A percentile compares a stretch with the other conserved stretches of the same genome.
Evolutionary conservation across 2,888 invertebrate species (phyloP).

Genomic region (Syritta pipiens): DNA sequence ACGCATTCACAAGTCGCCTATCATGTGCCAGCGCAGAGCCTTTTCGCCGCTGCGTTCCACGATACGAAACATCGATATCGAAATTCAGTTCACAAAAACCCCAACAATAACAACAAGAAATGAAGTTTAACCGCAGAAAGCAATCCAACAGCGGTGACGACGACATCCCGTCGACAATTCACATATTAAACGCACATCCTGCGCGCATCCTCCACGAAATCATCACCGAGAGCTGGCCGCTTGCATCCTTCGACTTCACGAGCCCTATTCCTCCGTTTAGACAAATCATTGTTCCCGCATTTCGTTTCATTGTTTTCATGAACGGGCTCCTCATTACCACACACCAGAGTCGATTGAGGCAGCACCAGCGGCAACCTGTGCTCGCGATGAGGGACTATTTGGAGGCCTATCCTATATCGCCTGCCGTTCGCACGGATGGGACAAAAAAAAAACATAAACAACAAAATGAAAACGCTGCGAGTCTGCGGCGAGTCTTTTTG

Average conservation of each 20-base stretch:
- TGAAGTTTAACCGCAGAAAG: slow-evolving; percentile 70
- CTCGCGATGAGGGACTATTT: too few relatives aligned
- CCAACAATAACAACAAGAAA: slow-evolving; percentile 34
- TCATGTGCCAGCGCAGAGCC: slow-evolving; percentile 2
- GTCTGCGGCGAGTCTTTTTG: background rate
- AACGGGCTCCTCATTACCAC: slow-evolving; percentile 66
- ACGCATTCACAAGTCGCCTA: slow-evolving; percentile 53
- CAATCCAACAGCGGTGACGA: slow-evolving; percentile 63
- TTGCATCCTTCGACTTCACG: slow-evolving; percentile 31
- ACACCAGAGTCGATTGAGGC: too few relatives aligned
- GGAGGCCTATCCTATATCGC: slow-evolving; percentile 2
- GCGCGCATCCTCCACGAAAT: background rate
- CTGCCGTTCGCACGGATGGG: slow-evolving; percentile 44
- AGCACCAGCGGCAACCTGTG: slow-evolving; percentile 22
- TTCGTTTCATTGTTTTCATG: slow-evolving; percentile 59
- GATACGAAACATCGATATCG: slow-evolving; percentile 9
- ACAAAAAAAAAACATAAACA: slow-evolving; percentile 21
- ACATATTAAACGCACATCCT: slow-evolving; percentile 56
- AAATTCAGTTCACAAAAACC: slow-evolving; percentile 24
- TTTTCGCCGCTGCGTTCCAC: background rate
- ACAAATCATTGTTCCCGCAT: slow-evolving; percentile 67
- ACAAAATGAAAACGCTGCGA: slow-evolving; percentile 5
- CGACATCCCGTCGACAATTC: slow-evolving; percentile 64
- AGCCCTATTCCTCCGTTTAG: slow-evolving; percentile 64
- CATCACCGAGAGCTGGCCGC: too few relatives aligned